These are phyloP conservation scores for Xenentodon cancila DNA, from an alignment of 2,797 vertebrate genomes.

Conservation along the genomic window DNA sequence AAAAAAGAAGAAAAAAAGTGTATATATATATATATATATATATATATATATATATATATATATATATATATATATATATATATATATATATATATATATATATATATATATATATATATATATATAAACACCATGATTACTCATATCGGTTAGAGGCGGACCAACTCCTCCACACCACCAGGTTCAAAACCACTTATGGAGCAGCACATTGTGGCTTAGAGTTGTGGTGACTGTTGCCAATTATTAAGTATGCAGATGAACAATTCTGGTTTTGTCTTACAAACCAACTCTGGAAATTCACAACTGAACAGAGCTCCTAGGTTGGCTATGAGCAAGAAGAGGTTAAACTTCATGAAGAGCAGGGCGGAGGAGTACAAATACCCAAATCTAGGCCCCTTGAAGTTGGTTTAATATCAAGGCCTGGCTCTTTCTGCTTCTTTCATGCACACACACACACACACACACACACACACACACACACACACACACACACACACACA, in stretches of 20 bases:
- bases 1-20: no score
- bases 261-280: background rate
- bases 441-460: background rate
- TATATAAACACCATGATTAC: slow-evolving; percentile 3
- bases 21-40: no score
- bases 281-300: slow-evolving; percentile 1
- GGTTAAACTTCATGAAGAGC: slow-evolving; percentile 55
- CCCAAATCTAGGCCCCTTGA: slow-evolving; percentile 68
- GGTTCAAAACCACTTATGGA: slow-evolving; percentile 12
- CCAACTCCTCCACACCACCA: slow-evolving; percentile 27
- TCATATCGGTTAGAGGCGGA: slow-evolving; percentile 19
- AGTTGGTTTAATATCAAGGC: slow-evolving; percentile 75
- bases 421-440: slow-evolving; percentile 44
- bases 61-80: no score
- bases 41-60: no score
- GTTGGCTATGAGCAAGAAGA: slow-evolving; percentile 12
- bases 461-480: slow-evolving; percentile 31
- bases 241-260: slow-evolving; percentile 9
- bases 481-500: slow-evolving; percentile 34
- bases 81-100: no score
- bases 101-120: no score
- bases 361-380: slow-evolving; percentile 47
- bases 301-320: slow-evolving; percentile 18
- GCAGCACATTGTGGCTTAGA: slow-evolving; percentile 32
- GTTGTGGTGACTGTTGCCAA: slow-evolving; percentile 25